These are phyloP conservation scores for Selenia dentaria DNA, from an alignment of 2,888 invertebrate genomes.

Conservation along the genomic window DNA sequence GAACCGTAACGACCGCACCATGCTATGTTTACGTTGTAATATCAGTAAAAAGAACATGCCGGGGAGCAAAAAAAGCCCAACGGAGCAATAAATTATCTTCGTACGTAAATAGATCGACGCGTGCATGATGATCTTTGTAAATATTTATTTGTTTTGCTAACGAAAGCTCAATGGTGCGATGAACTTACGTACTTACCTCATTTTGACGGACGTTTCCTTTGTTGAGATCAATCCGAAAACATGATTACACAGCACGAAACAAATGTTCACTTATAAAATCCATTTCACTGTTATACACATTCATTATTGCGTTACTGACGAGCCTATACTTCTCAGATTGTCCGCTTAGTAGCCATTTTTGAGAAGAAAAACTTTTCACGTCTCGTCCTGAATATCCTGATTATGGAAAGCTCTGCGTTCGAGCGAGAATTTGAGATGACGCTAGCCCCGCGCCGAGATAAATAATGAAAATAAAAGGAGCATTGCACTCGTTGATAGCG, in stretches of 20 bases:
- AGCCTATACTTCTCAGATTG: conserved; percentile 60
- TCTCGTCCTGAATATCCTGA: conserved; percentile 69
- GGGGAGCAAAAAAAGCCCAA: conserved; percentile 52
- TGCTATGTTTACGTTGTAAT: conserved; percentile 69
- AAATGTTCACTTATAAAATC: conserved; percentile 80
- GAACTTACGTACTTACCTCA: conserved; percentile 76
- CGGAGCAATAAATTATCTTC: conserved; percentile 57
- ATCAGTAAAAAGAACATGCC: conserved; percentile 50
- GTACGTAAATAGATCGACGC: conserved; percentile 70
- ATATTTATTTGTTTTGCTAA: conserved; percentile 82
- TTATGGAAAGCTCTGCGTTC: conserved; percentile 66
- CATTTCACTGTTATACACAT: conserved; percentile 72
- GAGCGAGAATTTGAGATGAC: conserved; percentile 69
- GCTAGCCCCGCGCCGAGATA: conserved; percentile 67
- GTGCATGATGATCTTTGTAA: conserved; percentile 58
- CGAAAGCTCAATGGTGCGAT: conserved; percentile 70
- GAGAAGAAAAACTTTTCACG: conserved; percentile 66
- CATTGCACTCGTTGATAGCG: conserved; percentile 49
- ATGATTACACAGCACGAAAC: conserved; percentile 79
- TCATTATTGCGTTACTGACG: conserved; percentile 71
- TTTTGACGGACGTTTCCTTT: conserved; percentile 77
- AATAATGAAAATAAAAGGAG: conserved; percentile 64
- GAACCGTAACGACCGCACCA: conserved; percentile 57
- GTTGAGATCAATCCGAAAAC: conserved; percentile 78
- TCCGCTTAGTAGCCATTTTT: conserved; percentile 77